A percentile compares a stretch with the other conserved stretches of the same genome.
Conservation (phyloP, 35 echinoderm and acorn worm genomes). For the Patiria miniata region DNA sequence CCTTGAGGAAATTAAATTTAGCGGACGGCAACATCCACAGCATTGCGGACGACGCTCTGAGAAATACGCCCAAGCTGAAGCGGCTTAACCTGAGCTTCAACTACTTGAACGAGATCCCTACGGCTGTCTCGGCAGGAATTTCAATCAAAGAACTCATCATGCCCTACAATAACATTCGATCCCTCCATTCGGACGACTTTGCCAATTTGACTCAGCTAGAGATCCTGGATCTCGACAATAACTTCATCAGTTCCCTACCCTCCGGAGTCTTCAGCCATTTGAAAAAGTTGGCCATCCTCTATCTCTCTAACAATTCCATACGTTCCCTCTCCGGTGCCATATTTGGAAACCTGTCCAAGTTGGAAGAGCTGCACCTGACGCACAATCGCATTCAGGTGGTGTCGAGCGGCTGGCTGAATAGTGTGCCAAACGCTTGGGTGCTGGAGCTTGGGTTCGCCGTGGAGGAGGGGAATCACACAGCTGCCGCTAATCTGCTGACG, state of each 20-base stretch:
- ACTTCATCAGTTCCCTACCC: slow-evolving; percentile 34
- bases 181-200: slow-evolving; percentile 7
- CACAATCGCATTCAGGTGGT: slow-evolving; percentile 29
- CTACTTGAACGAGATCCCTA: slow-evolving; percentile 32
- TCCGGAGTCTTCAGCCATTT: slow-evolving; percentile 31
- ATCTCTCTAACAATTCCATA: slow-evolving; percentile 52
- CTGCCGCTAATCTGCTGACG: not conserved
- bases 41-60: slow-evolving; percentile 44
- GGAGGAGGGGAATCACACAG: not conserved
- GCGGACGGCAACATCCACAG: slow-evolving; percentile 17
- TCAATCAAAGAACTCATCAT: slow-evolving; percentile 48
- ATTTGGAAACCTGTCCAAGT: slow-evolving; percentile 17
- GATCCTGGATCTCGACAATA: slow-evolving; percentile 40
- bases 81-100: slow-evolving; percentile 53
- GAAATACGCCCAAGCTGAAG: slow-evolving; percentile 34
- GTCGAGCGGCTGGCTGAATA: slow-evolving; percentile 40
- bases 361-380: slow-evolving; percentile 54
- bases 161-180: slow-evolving; percentile 30
- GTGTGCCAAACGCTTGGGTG: slow-evolving; percentile 43
- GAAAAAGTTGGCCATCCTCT: slow-evolving; percentile 23
- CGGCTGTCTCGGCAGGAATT: slow-evolving; percentile 1
- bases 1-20: slow-evolving; percentile 34
- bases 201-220: slow-evolving; percentile 51
- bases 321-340: slow-evolving; percentile 10
- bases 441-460: slow-evolving; percentile 41